Percentiles rank a stretch among this genome's conserved stretches.
These are phyloP conservation scores for Ridgeia piscesae DNA, from an alignment of 1,140 invertebrate species.

Conservation along the genomic window DNA sequence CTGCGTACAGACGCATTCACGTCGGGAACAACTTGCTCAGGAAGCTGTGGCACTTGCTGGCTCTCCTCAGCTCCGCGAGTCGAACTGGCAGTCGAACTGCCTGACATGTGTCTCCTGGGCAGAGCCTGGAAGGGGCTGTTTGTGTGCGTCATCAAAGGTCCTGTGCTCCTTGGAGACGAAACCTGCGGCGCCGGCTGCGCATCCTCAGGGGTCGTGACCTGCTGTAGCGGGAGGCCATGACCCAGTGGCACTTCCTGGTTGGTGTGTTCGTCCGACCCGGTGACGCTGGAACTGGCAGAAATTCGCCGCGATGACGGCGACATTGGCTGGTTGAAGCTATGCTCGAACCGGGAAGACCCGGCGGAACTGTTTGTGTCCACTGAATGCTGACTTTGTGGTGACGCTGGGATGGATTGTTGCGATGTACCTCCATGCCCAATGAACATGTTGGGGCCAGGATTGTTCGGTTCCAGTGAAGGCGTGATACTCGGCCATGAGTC, in stretches of 20 bases:
- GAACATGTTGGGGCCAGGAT: neutral
- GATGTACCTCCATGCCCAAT: neutral
- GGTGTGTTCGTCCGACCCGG: neutral
- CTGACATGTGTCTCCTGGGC: neutral
- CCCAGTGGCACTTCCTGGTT: neutral
- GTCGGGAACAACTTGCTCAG: neutral
- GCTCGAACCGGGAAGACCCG: neutral
- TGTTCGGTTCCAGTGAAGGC: neutral
- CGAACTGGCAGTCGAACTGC: neutral
- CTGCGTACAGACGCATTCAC: neutral
- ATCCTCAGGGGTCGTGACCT: neutral
- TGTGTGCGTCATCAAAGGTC: neutral
- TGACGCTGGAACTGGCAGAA: neutral
- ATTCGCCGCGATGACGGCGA: neutral
- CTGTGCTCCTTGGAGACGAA: neutral
- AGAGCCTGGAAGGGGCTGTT: neutral
- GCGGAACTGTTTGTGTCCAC: neutral
- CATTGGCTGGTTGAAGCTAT: neutral
- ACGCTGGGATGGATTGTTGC: neutral
- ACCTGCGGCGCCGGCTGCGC: neutral
- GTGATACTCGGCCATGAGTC: neutral
- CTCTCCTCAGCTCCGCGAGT: neutral
- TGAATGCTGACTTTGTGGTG: neutral
- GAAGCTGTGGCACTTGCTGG: neutral
- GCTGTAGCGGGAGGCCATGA: neutral